A percentile compares a stretch with the other conserved stretches of the same genome.
These are phyloP conservation scores for Ruditapes philippinarum DNA, from an alignment of 1,140 invertebrate species.

Conservation along the genomic window DNA sequence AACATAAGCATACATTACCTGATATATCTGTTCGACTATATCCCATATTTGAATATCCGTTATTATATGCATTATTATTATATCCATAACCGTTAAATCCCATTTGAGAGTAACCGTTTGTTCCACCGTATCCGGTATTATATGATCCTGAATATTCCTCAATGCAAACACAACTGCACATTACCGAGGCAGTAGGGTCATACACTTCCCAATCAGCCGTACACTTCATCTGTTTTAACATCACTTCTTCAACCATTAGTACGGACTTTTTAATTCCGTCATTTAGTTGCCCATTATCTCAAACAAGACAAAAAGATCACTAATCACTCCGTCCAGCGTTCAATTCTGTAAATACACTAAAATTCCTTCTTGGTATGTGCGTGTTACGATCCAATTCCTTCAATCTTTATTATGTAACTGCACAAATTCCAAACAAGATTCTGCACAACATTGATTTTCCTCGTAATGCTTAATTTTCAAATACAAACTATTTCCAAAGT, in stretches of 20 bases:
- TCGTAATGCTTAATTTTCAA: background rate
- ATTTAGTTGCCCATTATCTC: background rate
- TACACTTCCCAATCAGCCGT: conserved; percentile 47
- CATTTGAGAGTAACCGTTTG: conserved; percentile 46
- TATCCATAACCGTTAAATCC: conserved; percentile 49
- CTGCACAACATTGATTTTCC: conserved; percentile 6
- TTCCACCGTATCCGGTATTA: conserved; percentile 56
- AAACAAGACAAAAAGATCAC: background rate
- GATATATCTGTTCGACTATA: conserved; percentile 45
- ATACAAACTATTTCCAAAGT: no score
- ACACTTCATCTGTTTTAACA: conserved; percentile 57
- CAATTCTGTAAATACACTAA: background rate
- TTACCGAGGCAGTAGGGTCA: conserved; percentile 18
- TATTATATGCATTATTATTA: conserved; percentile 28
- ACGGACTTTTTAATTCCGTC: background rate
- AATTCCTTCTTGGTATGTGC: background rate
- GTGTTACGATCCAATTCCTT: background rate
- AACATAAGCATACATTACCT: conserved; percentile 44
- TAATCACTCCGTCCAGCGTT: no score
- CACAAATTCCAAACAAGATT: conserved; percentile 7
- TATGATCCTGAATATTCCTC: conserved; percentile 80
- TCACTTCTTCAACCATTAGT: conserved; percentile 36
- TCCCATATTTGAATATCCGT: conserved; percentile 56
- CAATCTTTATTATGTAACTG: conserved; percentile 8
- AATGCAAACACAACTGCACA: conserved; percentile 79